Evolutionary conservation across 2,797 vertebrate species (phyloP).

Genomic region (Leontopithecus rosalia): DNA sequence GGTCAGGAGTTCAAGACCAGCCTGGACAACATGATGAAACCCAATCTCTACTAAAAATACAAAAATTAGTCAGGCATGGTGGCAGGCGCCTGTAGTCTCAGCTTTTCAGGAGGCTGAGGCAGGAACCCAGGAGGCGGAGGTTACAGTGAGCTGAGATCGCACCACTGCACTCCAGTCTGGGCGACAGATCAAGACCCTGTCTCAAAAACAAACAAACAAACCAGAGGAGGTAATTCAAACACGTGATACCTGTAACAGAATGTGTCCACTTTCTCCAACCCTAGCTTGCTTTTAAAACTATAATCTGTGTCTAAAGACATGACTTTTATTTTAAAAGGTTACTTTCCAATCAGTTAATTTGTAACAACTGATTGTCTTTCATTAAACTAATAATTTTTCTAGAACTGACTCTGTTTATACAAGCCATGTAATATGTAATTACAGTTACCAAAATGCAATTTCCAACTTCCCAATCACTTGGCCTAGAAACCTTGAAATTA

Average conservation of each 20-base stretch:
- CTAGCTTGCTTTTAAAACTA: neutral
- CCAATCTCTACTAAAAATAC: too few relatives aligned
- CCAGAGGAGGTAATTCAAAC: neutral
- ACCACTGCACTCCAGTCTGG: neutral
- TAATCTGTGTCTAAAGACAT: neutral
- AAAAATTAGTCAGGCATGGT: too few relatives aligned
- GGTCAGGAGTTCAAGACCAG: too few relatives aligned
- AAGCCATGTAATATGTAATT: neutral
- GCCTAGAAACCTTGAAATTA: neutral
- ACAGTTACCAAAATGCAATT: conserved; percentile 45
- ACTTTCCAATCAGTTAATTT: conserved; percentile 28
- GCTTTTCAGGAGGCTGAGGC: too few relatives aligned
- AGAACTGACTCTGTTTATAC: conserved; percentile 9
- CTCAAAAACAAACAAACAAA: neutral
- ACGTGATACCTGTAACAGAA: neutral
- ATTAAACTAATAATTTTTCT: neutral
- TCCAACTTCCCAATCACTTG: neutral
- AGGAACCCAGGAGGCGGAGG: too few relatives aligned
- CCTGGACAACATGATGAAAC: too few relatives aligned
- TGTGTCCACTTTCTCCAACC: neutral
- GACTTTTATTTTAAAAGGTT: neutral
- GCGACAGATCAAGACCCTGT: neutral
- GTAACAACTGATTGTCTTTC: neutral
- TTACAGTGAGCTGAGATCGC: neutral
- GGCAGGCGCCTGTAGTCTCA: too few relatives aligned